A percentile compares a stretch with the other conserved stretches of the same genome.
phyloP scores from a whole-genome alignment of 2,888 invertebrate species.

The Nemoura dubitans region DNA sequence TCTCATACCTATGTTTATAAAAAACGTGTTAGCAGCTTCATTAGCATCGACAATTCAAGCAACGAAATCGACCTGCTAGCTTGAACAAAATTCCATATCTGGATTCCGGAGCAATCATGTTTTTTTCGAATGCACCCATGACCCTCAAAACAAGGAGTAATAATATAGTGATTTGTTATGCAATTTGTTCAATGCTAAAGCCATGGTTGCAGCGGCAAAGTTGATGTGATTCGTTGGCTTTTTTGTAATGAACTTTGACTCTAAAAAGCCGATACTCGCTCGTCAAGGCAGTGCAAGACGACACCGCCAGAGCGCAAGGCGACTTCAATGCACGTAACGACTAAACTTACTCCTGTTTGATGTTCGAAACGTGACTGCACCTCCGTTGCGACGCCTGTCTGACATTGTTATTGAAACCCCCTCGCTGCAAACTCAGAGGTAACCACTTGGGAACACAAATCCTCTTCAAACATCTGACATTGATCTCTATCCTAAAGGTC shows the following conservation, averaged over 20 bases:
- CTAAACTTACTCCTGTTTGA: not conserved
- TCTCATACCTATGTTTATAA: not conserved
- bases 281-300: not conserved
- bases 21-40: not conserved
- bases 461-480: not conserved
- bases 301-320: not conserved
- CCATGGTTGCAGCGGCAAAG: not conserved
- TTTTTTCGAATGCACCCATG: not conserved
- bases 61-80: not conserved
- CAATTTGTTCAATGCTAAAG: not conserved
- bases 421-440: not conserved
- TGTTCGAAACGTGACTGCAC: conserved; percentile 18
- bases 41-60: not conserved
- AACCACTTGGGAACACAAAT: not conserved
- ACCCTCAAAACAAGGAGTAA: not conserved
- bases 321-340: conserved; percentile 15
- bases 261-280: too few species aligned
- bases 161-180: not conserved
- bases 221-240: not conserved
- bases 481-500: not conserved
- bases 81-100: not conserved
- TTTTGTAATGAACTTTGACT: not conserved
- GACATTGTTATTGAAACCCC: conserved; percentile 1
- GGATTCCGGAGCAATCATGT: not conserved
- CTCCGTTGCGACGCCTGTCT: not conserved